Evolutionary conservation across 2,888 invertebrate species (phyloP), one percentile per base, ranked within the genome.

Genomic region (Hyalella azteca): DNA sequence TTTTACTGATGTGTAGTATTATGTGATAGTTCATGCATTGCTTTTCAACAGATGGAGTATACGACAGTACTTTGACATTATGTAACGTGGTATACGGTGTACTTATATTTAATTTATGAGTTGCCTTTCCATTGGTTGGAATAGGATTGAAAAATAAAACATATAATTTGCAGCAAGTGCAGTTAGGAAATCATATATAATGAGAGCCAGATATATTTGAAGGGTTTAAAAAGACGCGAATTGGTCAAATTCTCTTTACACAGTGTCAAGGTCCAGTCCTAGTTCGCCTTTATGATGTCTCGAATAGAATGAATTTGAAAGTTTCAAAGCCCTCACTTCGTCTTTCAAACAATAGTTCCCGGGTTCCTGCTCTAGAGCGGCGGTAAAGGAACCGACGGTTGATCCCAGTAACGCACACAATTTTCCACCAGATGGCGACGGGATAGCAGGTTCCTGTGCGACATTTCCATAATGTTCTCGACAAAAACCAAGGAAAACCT

Each of bases 381-480:
- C 22, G 19, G 66, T n/a, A 66, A 66, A 66, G 66, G 15, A 9
- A 45, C 19, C 39, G 66, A 26, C 66, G 32, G 66, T 36, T 66
- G 66, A 66, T 66, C 66, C 36, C 36, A 36, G 66, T 36, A n/a
- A n/a, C n/a, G 36, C 66, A 36, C 66, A 66, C 66, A 66, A 66
- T 66, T 66, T 66, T 66, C 66, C 66, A 36, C 2, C 66, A 66
- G 66, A 36, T 66, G 66, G 66, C 66, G 66, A 13, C 32, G 36
- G 36, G 66, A 66, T 36, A 54, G 66, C 66, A 13, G 66, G 36
- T 36, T 66, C 66, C 66, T 19, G 66, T 1, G 36, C 19, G 66
- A 66, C 66, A 66, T 66, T 66, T 66, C 66, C 66, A 66, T 66
- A 66, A 66, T 66, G 66, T 29, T 36, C 66, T 19, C 32, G 66